phyloP scores from a whole-genome alignment of 2,888 invertebrate species.

The Ophioninae sp. region DNA sequence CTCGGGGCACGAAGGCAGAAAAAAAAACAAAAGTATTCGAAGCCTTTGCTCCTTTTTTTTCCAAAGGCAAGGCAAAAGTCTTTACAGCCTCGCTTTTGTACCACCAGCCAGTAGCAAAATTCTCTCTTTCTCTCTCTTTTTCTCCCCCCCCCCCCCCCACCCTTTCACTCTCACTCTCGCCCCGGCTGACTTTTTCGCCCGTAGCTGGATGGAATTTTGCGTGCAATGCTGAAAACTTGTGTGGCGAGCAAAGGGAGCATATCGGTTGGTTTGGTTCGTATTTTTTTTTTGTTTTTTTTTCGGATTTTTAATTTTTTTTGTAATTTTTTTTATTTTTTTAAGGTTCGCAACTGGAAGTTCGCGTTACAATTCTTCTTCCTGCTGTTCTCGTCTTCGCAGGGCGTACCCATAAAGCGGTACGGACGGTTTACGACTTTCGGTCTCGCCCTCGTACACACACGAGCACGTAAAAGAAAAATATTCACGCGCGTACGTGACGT shows the following conservation, averaged over 20 bases:
- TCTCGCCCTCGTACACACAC: not conserved
- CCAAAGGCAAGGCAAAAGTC: slow-evolving; percentile 9
- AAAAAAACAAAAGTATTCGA: slow-evolving; percentile 37
- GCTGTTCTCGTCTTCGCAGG: not conserved
- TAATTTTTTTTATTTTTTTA: not conserved
- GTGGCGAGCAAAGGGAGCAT: slow-evolving; percentile 13
- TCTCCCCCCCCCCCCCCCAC: slow-evolving; percentile 14
- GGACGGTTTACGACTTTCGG: slow-evolving; percentile 44
- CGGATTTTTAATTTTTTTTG: no score
- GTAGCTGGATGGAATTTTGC: slow-evolving; percentile 7
- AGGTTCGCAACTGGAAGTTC: not conserved
- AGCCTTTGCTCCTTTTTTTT: slow-evolving; percentile 14
- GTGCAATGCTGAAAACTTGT: slow-evolving; percentile 33
- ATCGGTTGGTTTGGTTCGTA: not conserved
- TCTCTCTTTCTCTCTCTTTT: slow-evolving; percentile 9
- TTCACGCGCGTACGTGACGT: not conserved
- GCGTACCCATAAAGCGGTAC: not conserved
- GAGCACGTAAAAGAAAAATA: not conserved
- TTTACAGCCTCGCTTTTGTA: slow-evolving; percentile 33
- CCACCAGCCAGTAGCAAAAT: slow-evolving; percentile 7
- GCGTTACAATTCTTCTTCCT: slow-evolving; percentile 7
- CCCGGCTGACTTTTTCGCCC: not conserved
- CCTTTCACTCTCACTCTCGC: slow-evolving; percentile 2
- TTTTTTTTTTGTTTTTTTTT: not conserved
- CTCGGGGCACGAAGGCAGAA: slow-evolving; percentile 41